Conservation (phyloP, 2,888 invertebrate species). For the Lamellibrachia columna region DNA sequence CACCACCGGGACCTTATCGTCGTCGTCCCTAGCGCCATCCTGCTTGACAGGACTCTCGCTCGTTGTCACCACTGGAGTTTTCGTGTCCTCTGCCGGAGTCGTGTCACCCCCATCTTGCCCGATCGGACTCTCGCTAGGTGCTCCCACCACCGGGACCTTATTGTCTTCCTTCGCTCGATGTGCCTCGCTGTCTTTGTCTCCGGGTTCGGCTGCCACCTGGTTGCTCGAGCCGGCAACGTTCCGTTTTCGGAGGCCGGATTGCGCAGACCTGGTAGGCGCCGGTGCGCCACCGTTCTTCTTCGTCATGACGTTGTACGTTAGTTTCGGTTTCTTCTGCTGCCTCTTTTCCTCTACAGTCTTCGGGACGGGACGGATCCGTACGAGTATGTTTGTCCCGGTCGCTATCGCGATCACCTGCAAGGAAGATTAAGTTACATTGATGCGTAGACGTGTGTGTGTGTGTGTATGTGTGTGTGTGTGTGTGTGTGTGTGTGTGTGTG, state of each 20-base stretch:
- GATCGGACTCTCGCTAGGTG: too few species aligned
- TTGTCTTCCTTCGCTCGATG: not conserved
- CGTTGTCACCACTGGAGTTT: not conserved
- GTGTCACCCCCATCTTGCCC: not conserved
- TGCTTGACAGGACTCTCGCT: not conserved
- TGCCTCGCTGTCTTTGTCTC: not conserved
- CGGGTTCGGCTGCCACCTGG: not conserved
- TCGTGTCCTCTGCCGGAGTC: not conserved
- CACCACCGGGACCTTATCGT: not conserved
- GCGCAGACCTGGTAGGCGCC: not conserved
- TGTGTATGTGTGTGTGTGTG: slow-evolving; percentile 22
- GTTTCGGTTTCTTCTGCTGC: not conserved
- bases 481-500: slow-evolving; percentile 23
- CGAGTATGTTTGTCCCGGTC: not conserved
- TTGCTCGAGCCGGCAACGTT: not conserved
- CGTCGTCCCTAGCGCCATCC: not conserved
- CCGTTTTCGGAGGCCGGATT: not conserved
- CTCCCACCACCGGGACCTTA: not conserved
- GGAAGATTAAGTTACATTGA: too few species aligned
- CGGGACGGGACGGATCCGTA: not conserved
- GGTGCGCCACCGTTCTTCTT: not conserved
- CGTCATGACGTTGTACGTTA: not conserved
- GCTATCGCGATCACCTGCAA: not conserved
- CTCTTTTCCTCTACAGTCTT: not conserved
- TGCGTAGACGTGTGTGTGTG: slow-evolving; percentile 12